These are phyloP conservation scores for Symphodus melops DNA, from an alignment of 2,113 vertebrate genomes.

Conservation along the genomic window DNA sequence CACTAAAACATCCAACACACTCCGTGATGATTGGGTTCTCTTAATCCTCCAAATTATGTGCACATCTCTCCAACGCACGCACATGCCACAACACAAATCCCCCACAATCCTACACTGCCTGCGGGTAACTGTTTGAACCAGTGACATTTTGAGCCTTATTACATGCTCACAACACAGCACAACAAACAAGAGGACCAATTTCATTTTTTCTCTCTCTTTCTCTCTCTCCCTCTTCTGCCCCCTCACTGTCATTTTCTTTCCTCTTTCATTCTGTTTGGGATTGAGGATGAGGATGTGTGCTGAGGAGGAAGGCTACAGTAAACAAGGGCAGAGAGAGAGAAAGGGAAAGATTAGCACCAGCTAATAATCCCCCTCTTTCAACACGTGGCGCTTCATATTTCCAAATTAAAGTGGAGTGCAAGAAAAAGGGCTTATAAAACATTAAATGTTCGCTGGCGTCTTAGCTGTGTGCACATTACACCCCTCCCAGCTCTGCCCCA, in stretches of 20 bases:
- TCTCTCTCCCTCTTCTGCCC: constrained; percentile 50
- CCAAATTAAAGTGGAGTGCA: constrained; percentile 81
- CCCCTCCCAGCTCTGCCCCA: constrained; percentile 56
- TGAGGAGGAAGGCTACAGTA: constrained; percentile 62
- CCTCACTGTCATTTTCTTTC: constrained; percentile 68
- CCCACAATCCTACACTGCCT: constrained; percentile 66
- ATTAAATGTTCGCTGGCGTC: constrained; percentile 78
- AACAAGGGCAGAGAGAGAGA: constrained; percentile 69
- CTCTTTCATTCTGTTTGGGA: constrained; percentile 69
- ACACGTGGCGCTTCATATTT: constrained; percentile 80
- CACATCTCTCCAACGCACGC: constrained; percentile 59
- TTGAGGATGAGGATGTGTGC: constrained; percentile 67
- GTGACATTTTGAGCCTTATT: constrained; percentile 81
- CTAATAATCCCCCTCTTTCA: constrained; percentile 83
- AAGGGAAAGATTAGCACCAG: constrained; percentile 79
- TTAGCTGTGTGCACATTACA: constrained; percentile 45
- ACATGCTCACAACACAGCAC: constrained; percentile 74
- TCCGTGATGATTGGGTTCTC: constrained; percentile 40
- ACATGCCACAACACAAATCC: constrained; percentile 61
- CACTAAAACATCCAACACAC: constrained; percentile 30
- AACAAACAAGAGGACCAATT: constrained; percentile 75
- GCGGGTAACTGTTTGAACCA: constrained; percentile 76
- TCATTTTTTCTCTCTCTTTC: constrained; percentile 45
- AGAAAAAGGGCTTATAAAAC: constrained; percentile 80
- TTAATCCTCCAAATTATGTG: constrained; percentile 59